Conservation (phyloP, 2,113 vertebrate species). For the Chrysochloris asiatica region DNA sequence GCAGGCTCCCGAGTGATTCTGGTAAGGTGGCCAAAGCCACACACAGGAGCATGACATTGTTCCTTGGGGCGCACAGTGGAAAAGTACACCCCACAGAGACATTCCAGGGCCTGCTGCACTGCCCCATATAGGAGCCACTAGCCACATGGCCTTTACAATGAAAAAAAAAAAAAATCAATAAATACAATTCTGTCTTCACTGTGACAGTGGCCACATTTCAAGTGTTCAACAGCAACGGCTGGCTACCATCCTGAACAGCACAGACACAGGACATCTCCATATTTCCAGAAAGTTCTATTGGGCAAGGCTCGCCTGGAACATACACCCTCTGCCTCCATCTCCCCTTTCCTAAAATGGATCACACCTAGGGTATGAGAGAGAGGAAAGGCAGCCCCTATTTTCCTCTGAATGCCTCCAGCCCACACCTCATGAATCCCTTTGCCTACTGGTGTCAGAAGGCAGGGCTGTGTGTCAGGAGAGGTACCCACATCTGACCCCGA, state of each 20-base stretch:
- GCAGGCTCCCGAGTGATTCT: background rate
- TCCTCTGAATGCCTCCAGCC: background rate
- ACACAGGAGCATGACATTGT: background rate
- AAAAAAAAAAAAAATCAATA: no score
- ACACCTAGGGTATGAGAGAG: background rate
- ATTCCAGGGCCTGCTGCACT: background rate
- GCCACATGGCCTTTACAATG: background rate
- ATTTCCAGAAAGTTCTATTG: background rate
- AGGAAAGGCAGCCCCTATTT: background rate
- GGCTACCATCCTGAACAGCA: background rate
- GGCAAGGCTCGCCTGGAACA: background rate
- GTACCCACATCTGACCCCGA: background rate
- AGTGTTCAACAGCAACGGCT: background rate
- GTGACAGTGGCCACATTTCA: background rate
- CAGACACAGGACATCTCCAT: no score
- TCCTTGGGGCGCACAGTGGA: background rate
- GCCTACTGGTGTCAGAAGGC: no score
- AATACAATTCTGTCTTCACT: background rate
- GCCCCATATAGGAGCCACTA: accelerated
- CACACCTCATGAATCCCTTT: no score
- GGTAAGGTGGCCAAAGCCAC: no score
- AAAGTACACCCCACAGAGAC: background rate
- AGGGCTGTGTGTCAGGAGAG: no score
- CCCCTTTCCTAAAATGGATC: background rate
- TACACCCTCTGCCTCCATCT: background rate